Conservation (phyloP, 1,140 invertebrate genomes). For the Nasonia vitripennis region DNA sequence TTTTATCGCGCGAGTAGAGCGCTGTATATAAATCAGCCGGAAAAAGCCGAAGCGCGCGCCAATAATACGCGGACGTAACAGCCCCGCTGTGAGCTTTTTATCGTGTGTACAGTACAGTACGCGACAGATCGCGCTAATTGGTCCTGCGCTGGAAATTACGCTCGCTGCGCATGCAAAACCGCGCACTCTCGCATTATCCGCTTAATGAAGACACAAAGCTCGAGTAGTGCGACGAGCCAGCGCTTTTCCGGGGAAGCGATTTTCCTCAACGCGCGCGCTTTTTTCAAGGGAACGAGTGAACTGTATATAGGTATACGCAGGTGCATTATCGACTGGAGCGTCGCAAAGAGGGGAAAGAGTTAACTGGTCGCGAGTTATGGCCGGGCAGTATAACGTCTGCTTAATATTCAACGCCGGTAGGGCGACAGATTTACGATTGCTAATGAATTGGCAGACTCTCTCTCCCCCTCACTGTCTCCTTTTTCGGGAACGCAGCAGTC, state of each 20-base stretch:
- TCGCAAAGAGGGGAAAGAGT: conserved; percentile 56
- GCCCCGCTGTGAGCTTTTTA: no score
- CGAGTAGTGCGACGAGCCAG: not conserved
- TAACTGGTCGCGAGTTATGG: conserved; percentile 73
- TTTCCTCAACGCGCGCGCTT: not conserved
- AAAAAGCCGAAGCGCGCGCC: not conserved
- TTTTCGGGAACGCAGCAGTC: not conserved
- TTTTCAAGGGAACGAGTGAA: not conserved
- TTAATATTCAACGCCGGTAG: conserved; percentile 73
- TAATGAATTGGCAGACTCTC: conserved; percentile 72
- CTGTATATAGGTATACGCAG: no score
- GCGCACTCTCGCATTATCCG: conserved; percentile 63
- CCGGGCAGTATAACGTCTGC: conserved; percentile 66
- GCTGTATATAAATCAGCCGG: not conserved
- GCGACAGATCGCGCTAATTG: conserved; percentile 67
- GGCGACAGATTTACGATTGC: conserved; percentile 74
- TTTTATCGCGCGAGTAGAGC: not conserved
- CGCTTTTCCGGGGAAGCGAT: not conserved
- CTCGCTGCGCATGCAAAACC: conserved; percentile 36
- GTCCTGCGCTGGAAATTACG: conserved; percentile 65
- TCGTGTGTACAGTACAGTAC: conserved; percentile 1
- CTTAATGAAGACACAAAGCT: conserved; percentile 72
- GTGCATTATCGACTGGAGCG: not conserved
- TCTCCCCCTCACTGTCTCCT: conserved; percentile 10
- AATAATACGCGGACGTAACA: not conserved